These are phyloP conservation scores for Limnephilus lunatus DNA, from an alignment of 2,888 invertebrate genomes.

Conservation along the genomic window DNA sequence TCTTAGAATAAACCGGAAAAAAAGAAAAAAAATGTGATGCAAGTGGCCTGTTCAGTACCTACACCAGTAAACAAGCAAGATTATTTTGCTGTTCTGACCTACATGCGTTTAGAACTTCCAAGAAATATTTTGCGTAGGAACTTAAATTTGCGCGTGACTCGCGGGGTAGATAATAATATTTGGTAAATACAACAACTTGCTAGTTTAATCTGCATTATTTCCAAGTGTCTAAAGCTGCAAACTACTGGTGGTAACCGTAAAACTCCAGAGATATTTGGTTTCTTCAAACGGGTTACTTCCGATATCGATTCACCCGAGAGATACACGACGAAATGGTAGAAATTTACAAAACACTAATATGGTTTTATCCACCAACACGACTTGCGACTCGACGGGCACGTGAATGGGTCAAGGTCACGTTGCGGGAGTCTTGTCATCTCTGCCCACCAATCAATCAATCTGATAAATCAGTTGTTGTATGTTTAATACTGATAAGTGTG, in stretches of 20 bases:
- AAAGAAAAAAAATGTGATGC: too few species aligned
- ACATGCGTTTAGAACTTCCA: not conserved
- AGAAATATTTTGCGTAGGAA: not conserved
- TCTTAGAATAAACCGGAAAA: too few species aligned
- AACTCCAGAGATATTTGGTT: not conserved
- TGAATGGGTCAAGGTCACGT: not conserved
- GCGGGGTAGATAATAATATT: not conserved
- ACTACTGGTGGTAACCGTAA: not conserved
- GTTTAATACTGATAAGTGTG: too few species aligned
- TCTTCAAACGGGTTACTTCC: not conserved
- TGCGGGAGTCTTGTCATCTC: not conserved
- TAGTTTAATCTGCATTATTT: not conserved
- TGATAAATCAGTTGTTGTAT: too few species aligned
- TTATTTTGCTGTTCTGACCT: too few species aligned
- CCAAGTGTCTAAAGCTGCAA: not conserved
- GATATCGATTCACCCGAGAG: not conserved
- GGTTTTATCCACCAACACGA: not conserved
- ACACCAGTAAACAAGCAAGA: too few species aligned
- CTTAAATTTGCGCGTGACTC: not conserved
- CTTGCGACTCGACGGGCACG: not conserved
- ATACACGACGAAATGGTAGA: not conserved
- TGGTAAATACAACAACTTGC: not conserved
- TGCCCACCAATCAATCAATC: too few species aligned
- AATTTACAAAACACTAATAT: not conserved
- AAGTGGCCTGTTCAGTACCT: too few species aligned